Conservation (phyloP, 2,113 vertebrate species). For the Pachycephala philippinensis region DNA sequence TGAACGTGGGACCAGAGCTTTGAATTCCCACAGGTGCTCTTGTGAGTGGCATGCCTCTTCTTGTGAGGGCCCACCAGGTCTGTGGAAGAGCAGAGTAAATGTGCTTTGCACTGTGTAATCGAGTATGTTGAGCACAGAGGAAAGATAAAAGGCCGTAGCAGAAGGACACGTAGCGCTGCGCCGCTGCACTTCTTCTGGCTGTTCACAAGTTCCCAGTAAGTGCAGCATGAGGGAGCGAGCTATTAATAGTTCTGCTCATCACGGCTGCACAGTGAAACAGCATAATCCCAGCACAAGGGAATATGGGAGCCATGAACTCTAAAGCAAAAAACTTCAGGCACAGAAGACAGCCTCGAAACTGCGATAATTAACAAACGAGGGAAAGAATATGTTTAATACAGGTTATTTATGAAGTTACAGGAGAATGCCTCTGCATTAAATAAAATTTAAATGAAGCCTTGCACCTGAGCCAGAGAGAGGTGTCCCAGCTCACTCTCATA, state of each 20-base stretch:
- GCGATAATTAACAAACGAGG: background rate
- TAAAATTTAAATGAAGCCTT: background rate
- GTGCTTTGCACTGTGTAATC: background rate
- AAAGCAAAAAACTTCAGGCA: background rate
- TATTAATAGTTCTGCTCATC: slow-evolving; percentile 29
- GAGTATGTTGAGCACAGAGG: background rate
- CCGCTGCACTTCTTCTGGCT: background rate
- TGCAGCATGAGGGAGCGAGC: background rate
- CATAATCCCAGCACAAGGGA: background rate
- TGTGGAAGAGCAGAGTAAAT: background rate
- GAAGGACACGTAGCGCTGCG: fast-evolving
- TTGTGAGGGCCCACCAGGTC: background rate
- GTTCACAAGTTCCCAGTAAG: background rate
- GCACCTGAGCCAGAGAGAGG: background rate
- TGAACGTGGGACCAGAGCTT: background rate
- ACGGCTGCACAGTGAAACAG: background rate
- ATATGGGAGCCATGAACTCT: background rate
- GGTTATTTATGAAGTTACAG: background rate
- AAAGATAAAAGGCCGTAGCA: background rate
- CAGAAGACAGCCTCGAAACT: background rate
- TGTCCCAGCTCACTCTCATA: background rate
- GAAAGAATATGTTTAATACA: background rate
- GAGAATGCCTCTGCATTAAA: background rate
- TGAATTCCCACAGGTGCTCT: background rate
- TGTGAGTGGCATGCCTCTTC: background rate